These are phyloP conservation scores for Ibidorhyncha struthersii DNA, from an alignment of 2,113 vertebrate genomes.

Conservation along the genomic window DNA sequence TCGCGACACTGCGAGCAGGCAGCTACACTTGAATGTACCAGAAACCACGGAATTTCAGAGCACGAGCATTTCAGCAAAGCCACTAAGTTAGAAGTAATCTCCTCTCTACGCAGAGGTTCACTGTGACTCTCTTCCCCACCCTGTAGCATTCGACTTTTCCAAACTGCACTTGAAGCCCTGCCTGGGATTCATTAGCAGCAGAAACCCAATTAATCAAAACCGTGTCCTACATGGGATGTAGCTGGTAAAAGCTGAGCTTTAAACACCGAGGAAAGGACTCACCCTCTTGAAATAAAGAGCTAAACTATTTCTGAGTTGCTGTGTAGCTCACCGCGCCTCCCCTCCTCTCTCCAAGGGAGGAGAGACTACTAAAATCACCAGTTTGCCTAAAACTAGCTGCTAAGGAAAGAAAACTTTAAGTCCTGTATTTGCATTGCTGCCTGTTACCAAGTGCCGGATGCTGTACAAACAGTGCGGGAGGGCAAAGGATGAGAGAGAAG, in stretches of 20 bases:
- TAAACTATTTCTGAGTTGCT: not conserved
- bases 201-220: not conserved
- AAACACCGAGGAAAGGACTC: not conserved
- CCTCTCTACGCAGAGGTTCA: rapidly evolving
- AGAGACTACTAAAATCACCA: not conserved
- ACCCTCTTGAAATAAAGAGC: not conserved
- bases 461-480: not conserved
- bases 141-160: not conserved
- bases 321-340: not conserved
- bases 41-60: not conserved
- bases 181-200: not conserved
- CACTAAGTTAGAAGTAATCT: not conserved
- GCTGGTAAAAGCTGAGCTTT: not conserved
- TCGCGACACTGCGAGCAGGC: not conserved
- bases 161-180: not conserved
- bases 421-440: not conserved
- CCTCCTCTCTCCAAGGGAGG: not conserved
- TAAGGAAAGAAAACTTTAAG: not conserved
- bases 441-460: not conserved
- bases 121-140: not conserved
- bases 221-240: not conserved
- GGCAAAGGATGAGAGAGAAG: not conserved
- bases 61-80: not conserved
- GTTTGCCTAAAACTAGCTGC: not conserved
- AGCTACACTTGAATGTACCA: not conserved